Base-by-base conservation (phyloP, 2,113 vertebrate species). In the Otus sunia region DNA sequence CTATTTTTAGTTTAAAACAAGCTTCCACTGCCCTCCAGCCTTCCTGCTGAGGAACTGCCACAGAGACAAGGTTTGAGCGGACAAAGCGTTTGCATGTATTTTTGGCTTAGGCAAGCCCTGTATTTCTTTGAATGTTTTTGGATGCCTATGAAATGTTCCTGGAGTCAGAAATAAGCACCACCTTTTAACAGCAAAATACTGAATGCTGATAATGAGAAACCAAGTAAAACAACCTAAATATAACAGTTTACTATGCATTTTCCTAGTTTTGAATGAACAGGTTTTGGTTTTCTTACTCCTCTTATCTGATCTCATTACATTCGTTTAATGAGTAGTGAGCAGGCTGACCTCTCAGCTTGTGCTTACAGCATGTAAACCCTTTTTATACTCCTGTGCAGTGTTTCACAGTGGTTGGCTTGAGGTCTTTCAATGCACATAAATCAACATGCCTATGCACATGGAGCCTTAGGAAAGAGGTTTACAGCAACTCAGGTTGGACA, bases 21-120 rank as follows among this genome's bases (percentile, higher is more conserved):
- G 91, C 89, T 90, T 97, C 67, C 94, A 95, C 92, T 96, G 96
- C 96, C 94, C 94, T 96, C 96, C 93, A 97, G 94, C 92, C 92
- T 96, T 94, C 62, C 90, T 76, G 69, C 78, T 80, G 90, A 94
- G 92, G 91, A 96, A 96, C 74, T 96, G 78, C 93, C 5, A 2
- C 93, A 92, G 58, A 92, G 29, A 64, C 71, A 58, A 64, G 19
- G 81, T 66, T 85, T 92, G 22, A 63, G 41, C n/a, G 79, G 69
- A 93, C 47, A 94, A 79, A 86, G 67, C 0, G 0, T 41, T 88
- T 39, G 45, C 50, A 73, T 41, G 2, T 55, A 53, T 60, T 87
- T 85, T 63, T 81, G 58, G 62, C 30, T 63, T 49, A 74, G 20
- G 6, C 23, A 47, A 88, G 37, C 47, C 45, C n/a, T 86, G 0